Base-by-base conservation (phyloP, 2,888 invertebrate species). In the Subacronicta megacephala region DNA sequence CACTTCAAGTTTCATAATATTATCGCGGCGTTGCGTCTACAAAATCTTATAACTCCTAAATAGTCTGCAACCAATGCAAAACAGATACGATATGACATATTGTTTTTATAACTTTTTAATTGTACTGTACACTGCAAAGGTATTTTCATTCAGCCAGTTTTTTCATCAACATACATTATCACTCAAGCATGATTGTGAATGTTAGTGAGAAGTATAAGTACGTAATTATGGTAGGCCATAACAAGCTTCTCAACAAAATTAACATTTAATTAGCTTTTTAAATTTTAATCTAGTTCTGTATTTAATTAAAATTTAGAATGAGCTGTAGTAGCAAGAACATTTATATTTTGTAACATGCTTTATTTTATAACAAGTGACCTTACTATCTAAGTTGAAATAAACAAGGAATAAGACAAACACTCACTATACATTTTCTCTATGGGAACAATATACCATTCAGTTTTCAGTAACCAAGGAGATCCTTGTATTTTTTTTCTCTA, bases 1-100 rank as follows among this genome's bases (percentile, higher is more conserved):
- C 85, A 84, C 80, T 71, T n/a, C n/a, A 55, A 61, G 63, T 84
- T 87, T 82, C 80, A 82, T 84, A 85, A 83, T 77, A 83, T 73
- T 81, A 57, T 72, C 64, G 60, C 41, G 49, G 50, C 62, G 56
- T 74, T 75, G 58, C 75, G 76, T 78, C 67, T 57, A 51, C 65
- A 26, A 43, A 51, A 43, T 58, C 59, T 41, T 58, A 53, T 20
- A 36, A 42, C 18, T 10, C 18, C 18, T 7, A n/a, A 31, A 1
- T 31, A 29, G 29, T 12, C 29, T 12, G 3, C 12, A 29, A 12
- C 12, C 29, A 31, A n/a, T 41, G 41, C 41, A 20, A 49, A 16
- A 17, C 40, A 44, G 3, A 3, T 31, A 31, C 12, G 6, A n/a
- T 31, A 31, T 43, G 46, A 58, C 50, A 33, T 55, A 42, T 13